Percentiles rank a stretch among this genome's conserved stretches.
Conservation (phyloP, 35 echinoderm and acorn worm species). For the Eucidaris tribuloides region DNA sequence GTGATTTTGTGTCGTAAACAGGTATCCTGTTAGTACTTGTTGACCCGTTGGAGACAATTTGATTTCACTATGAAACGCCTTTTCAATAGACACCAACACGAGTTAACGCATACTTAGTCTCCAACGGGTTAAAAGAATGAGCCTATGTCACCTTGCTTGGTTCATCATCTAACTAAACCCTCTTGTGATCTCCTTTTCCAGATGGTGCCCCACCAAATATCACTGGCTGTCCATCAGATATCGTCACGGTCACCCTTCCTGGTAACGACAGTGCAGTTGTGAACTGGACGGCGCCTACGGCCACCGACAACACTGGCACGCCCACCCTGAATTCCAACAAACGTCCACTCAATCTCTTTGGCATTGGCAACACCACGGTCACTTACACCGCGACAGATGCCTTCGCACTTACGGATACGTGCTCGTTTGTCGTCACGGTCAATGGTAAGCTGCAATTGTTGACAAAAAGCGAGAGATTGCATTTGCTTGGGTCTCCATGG, state of each 20-base stretch:
- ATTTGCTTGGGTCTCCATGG: too few relatives aligned
- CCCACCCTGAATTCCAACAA: slow-evolving; percentile 32
- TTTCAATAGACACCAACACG: too few relatives aligned
- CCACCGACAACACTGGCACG: slow-evolving; percentile 41
- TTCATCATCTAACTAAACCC: too few relatives aligned
- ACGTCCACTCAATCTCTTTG: slow-evolving; percentile 11
- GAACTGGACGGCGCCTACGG: slow-evolving; percentile 40
- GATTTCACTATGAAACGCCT: too few relatives aligned
- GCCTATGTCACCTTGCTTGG: too few relatives aligned
- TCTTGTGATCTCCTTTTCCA: too few relatives aligned
- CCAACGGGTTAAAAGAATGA: too few relatives aligned
- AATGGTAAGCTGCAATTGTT: slow-evolving; percentile 13
- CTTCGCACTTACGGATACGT: not conserved
- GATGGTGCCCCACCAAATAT: slow-evolving; percentile 20
- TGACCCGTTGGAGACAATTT: too few relatives aligned
- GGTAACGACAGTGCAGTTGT: not conserved
- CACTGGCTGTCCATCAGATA: slow-evolving; percentile 13
- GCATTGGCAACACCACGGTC: slow-evolving; percentile 9
- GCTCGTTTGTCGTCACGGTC: slow-evolving; percentile 45
- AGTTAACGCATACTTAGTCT: too few relatives aligned
- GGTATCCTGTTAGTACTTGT: too few relatives aligned
- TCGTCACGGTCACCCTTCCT: not conserved
- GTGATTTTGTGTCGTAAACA: too few relatives aligned
- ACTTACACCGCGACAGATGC: slow-evolving; percentile 40
- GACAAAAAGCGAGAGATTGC: too few relatives aligned